A percentile compares a stretch with the other conserved stretches of the same genome.
Conservation (phyloP, 2,888 invertebrate genomes). For the Spicauda simplicius region DNA sequence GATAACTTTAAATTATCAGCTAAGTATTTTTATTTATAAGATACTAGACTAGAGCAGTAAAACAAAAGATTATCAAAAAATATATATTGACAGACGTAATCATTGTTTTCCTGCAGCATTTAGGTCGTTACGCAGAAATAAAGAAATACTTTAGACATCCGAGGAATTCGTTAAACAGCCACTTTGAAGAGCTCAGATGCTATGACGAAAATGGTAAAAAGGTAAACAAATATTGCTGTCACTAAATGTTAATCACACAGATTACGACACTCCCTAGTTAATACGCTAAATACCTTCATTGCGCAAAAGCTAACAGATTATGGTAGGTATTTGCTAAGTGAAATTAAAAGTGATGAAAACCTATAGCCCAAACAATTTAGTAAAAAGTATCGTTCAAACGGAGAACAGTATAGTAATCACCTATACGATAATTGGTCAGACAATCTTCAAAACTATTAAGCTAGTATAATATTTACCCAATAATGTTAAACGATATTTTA, state of each 20-base stretch:
- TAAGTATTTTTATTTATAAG: too few species aligned
- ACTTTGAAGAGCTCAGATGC: constrained; percentile 74
- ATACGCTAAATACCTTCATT: constrained; percentile 6
- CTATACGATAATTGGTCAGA: too few species aligned
- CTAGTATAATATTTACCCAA: too few species aligned
- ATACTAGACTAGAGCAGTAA: too few species aligned
- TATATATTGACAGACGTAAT: neutral
- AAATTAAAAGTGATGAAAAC: constrained; percentile 10
- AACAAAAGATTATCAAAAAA: neutral
- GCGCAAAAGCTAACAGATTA: constrained; percentile 6
- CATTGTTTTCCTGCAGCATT: constrained; percentile 57
- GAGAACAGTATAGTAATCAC: neutral
- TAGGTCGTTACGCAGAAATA: constrained; percentile 71
- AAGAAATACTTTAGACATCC: constrained; percentile 66
- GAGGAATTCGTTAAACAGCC: constrained; percentile 62
- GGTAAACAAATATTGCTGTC: constrained; percentile 50
- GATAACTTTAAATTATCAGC: too few species aligned
- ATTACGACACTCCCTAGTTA: constrained; percentile 7
- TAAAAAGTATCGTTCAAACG: neutral
- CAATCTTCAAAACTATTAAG: too few species aligned
- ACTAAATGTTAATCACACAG: constrained; percentile 12
- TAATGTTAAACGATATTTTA: too few species aligned
- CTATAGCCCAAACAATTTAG: neutral
- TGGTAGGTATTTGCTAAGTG: neutral
- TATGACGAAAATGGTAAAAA: constrained; percentile 59